Conservation (phyloP, 2,888 invertebrate genomes). For the Ornithoptera priamus region DNA sequence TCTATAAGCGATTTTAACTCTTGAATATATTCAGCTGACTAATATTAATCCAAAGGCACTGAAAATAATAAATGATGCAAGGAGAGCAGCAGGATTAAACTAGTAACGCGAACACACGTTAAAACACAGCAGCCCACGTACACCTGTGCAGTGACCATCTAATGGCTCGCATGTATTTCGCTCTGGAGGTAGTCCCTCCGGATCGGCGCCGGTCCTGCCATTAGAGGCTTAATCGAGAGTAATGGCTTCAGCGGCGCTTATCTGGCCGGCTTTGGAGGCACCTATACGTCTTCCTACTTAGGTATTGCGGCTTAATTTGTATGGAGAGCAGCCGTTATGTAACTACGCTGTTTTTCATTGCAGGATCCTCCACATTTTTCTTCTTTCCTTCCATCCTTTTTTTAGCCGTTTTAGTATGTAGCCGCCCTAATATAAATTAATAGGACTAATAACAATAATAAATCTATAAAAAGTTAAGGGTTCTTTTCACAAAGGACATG, state of each 20-base stretch:
- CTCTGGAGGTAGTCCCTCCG: slow-evolving; percentile 4
- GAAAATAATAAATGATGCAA: too few relatives aligned
- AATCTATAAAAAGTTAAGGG: too few relatives aligned
- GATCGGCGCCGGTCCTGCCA: slow-evolving; percentile 11
- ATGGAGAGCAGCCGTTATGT: background rate
- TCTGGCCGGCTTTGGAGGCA: slow-evolving; percentile 19
- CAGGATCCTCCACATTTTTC: too few relatives aligned
- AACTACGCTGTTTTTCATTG: background rate
- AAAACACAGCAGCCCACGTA: background rate
- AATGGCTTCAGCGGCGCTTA: slow-evolving; percentile 23
- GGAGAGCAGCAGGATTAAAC: too few relatives aligned
- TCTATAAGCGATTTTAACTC: too few relatives aligned
- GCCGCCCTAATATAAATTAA: too few relatives aligned
- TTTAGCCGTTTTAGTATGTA: too few relatives aligned
- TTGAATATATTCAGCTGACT: too few relatives aligned
- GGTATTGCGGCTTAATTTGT: slow-evolving; percentile 9
- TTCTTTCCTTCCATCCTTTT: too few relatives aligned
- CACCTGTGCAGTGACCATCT: slow-evolving; percentile 17
- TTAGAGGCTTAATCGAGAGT: slow-evolving; percentile 25
- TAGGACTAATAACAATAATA: too few relatives aligned
- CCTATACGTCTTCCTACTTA: slow-evolving; percentile 21
- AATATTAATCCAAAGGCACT: too few relatives aligned
- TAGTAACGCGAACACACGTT: background rate
- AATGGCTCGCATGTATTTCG: slow-evolving; percentile 15
- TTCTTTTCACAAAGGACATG: too few relatives aligned